Base-by-base conservation (phyloP, 2,113 vertebrate genomes). In the Platichthys stellatus region DNA sequence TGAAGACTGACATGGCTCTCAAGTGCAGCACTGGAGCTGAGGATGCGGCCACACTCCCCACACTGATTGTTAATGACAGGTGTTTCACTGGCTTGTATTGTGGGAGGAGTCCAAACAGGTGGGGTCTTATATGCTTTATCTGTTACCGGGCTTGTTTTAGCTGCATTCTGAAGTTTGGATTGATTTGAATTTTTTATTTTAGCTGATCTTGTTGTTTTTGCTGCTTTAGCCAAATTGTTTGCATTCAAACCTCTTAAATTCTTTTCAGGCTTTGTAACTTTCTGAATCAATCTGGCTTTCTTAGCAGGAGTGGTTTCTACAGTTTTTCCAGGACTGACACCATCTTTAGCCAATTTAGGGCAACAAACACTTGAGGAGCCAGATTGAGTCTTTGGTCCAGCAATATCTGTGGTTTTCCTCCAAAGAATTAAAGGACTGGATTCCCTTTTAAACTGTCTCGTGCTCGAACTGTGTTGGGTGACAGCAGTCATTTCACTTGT, bases 1-100 rank as follows among this genome's bases (percentile, higher is more conserved):
- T 95, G 93, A 26, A 93, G 90, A 70, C 89, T 84, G 31, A 92
- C 89, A 3, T 94, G 93, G 64, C 89, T 93, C 60, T 93, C 89
- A 24, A 94, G 68, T 0, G 92, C 89, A 23, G 89, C 88, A 0
- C 54, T 71, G 64, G 88, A 93, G 71, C 91, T 90, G 14, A 94
- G 90, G 63, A 93, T 68, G 2, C 92, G 86, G 6, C 93, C 93
- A 12, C 93, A 94, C 51, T 91, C 88, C 28, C 86, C 90, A 38
- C 94, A 94, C 80, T 94, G 91, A n/a, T 93, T 92, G 63, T 88
- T 92, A 0, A 89, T 28, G 26, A 28, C 26, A 28, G 26, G 26
- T 17, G 62, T 43, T 61, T 80, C 61, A 59, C 2, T 74, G 12
- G 23, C 28, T n/a, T 51, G 15, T 2, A 72, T 8, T 38, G 3